Base-by-base conservation (phyloP, 2,888 invertebrate species). In the Macrophya alboannulata region DNA sequence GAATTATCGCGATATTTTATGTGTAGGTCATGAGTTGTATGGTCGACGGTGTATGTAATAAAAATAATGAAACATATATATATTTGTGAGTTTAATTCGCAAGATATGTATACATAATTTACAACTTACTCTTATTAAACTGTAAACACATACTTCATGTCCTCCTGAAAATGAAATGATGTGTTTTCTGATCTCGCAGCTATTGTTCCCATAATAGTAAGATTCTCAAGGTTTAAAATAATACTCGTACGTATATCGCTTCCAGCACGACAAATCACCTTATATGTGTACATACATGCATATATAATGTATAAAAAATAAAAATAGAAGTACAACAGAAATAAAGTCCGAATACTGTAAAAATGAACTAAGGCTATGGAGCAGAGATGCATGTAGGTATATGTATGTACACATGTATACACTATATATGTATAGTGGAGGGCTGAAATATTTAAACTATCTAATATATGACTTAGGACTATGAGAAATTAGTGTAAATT, bases 291-390 rank as follows among this genome's bases (percentile, higher is more conserved):
- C 31, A 31, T 31, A 31, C 31, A 31, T n/a, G n/a, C n/a, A n/a
- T n/a, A n/a, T 59, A 59, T 62, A 62, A 62, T 25, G 25, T 12
- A 31, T 31, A 21, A 62, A 25, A 25, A 62, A 68, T 68, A 68
- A 68, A 68, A 68, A 68, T 68, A 68, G 15, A 15, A 68, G 51
- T 68, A 17, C 15, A 68, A 15, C 17, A 8, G 68, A 68, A 37
- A 68, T 68, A 68, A 68, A 25, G 68, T 68, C 68, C 17, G 68
- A 17, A 37, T 37, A 68, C 25, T 37, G 12, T 68, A 37, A 68
- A 68, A 68, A 5, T 68, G 5, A 68, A 68, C 31, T 37, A 31
- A 37, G 8, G 8, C 68, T 68, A 55, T 55, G n/a, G 17, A 68
- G 17, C 5, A 37, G 68, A 68, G 37, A 68, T 68, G 21, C 31